Evolutionary conservation across 2,888 invertebrate genomes (phyloP).

Genomic region (Drosophila affinis): DNA sequence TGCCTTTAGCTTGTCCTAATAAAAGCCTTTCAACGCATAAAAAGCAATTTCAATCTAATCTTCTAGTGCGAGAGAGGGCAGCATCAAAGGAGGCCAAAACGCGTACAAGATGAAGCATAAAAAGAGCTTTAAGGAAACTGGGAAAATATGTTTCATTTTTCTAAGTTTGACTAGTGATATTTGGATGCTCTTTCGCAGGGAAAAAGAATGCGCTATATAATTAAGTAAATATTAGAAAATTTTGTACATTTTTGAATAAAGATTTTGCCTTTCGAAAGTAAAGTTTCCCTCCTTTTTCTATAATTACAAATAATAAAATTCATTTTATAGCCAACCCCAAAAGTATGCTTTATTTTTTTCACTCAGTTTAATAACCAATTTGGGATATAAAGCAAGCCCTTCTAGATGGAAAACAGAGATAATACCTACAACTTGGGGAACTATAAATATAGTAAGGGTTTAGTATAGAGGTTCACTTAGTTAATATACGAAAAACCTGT

Average conservation of each 20-base stretch:
- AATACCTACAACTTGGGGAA: too few species aligned
- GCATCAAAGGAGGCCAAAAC: constrained; percentile 11
- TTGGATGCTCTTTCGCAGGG: background rate
- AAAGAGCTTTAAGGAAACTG: constrained; percentile 9
- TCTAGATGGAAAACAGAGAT: too few species aligned
- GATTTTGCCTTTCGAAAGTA: background rate
- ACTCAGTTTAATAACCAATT: background rate
- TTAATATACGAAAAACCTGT: background rate
- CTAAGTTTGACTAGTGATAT: background rate
- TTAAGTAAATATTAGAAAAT: background rate
- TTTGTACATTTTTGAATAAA: background rate
- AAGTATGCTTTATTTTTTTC: too few species aligned
- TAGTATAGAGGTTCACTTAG: background rate
- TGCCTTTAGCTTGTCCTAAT: constrained; percentile 38
- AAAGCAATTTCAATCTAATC: constrained; percentile 56
- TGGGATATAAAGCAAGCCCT: background rate
- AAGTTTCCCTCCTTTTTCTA: too few species aligned
- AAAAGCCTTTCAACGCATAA: constrained; percentile 47
- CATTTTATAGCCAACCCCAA: too few species aligned
- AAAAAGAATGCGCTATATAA: background rate
- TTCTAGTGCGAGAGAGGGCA: constrained; percentile 15
- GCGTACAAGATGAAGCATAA: constrained; percentile 17
- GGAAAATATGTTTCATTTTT: background rate
- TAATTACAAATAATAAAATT: too few species aligned
- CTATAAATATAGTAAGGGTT: too few species aligned